A percentile compares a stretch with the other conserved stretches of the same genome.
Evolutionary conservation across 1,140 invertebrate genomes (phyloP).

Genomic region (Lepidotrigona ventralis): DNA sequence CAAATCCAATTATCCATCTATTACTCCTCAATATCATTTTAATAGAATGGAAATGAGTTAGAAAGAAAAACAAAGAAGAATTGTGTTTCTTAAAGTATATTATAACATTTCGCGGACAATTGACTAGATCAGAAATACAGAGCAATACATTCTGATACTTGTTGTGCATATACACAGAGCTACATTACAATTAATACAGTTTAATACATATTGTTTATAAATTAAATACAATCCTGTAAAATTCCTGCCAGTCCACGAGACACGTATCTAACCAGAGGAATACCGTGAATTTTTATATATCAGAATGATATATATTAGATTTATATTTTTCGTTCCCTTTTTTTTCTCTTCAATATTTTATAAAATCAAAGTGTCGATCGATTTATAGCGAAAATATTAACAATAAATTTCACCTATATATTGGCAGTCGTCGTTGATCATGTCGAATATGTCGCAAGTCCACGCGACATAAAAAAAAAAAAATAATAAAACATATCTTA

Average conservation of each 20-base stretch:
- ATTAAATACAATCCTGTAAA: slow-evolving; percentile 46
- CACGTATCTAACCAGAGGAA: slow-evolving; percentile 5
- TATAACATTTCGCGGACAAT: slow-evolving; percentile 68
- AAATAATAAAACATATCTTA: slow-evolving; percentile 48
- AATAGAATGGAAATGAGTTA: not conserved
- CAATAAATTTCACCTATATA: slow-evolving; percentile 19
- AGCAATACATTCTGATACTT: slow-evolving; percentile 42
- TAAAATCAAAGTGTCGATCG: slow-evolving; percentile 3
- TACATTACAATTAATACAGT: slow-evolving; percentile 22
- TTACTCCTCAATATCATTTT: not conserved
- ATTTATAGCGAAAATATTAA: slow-evolving; percentile 24
- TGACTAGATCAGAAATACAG: slow-evolving; percentile 75
- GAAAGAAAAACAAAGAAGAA: not conserved
- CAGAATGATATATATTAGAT: not conserved
- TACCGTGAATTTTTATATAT: slow-evolving; percentile 23
- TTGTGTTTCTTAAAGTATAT: slow-evolving; percentile 61
- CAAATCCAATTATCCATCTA: slow-evolving; percentile 5
- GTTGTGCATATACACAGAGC: slow-evolving; percentile 42
- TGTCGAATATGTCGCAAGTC: slow-evolving; percentile 20
- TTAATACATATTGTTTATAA: slow-evolving; percentile 24
- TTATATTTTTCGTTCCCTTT: not conserved
- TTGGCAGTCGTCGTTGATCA: slow-evolving; percentile 39
- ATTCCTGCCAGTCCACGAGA: not conserved
- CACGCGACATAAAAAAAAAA: slow-evolving; percentile 34
- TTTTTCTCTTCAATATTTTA: not conserved